Base-by-base conservation (phyloP, 2,797 vertebrate species). In the Tachyglossus aculeatus region DNA sequence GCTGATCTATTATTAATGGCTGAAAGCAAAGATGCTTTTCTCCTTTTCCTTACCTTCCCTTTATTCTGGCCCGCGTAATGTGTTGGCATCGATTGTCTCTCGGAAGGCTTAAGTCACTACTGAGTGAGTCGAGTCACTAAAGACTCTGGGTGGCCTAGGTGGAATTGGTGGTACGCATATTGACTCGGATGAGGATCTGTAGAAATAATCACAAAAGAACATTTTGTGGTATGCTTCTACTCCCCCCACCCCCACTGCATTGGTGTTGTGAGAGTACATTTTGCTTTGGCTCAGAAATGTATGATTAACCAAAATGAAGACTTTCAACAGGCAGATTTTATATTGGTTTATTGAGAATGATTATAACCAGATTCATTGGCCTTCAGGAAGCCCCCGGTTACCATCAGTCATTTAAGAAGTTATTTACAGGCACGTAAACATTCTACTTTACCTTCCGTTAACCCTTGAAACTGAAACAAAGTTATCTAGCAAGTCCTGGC, bases 1-100 rank as follows among this genome's bases (percentile, higher is more conserved):
- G 84, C 77, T 77, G 83, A 75, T 86, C 74, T 75, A 77, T 89
- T 81, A 91, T 92, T 90, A 87, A 92, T 91, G 91, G 90, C 90
- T 82, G 87, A 85, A 89, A 88, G 88, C 80, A 71, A 78, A 77
- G 88, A 88, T 52, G 90, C 76, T 73, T 77, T 77, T 51, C 71
- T 45, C 60, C 67, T 71, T 59, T n/a, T 41, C 74, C 80, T 79
- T 58, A 71, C 80, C 89, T 80, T 74, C 68, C 74, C 78, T 73
- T 65, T 51, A 9, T 55, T 78, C 81, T 80, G 82, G 70, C 59
- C n/a, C n/a, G 78, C 73, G 86, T 81, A 74, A 81, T 86, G 88
- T 84, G 85, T 82, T 88, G 16, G 62, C 73, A 86, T 90, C 78
- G 82, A 90, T 89, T 74, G 81, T 82, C 56, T 25, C 73, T 78